Evolutionary conservation across 1,140 invertebrate genomes (phyloP), one percentile per base, ranked within the genome.

Genomic region (Euschistus heros): DNA sequence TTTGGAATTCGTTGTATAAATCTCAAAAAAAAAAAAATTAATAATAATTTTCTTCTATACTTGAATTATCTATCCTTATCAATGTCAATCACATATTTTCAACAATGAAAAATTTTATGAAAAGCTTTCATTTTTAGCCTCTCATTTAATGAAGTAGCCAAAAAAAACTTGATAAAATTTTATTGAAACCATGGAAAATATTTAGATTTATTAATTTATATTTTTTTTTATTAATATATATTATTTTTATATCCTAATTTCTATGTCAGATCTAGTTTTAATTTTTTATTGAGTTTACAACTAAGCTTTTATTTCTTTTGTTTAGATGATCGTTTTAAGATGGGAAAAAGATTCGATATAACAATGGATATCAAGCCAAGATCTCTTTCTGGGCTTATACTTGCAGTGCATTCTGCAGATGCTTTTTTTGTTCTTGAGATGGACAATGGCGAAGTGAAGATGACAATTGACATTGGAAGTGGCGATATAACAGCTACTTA

Each of bases 401-500:
- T 96, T 62, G 83, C 86, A 5, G 89, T 94, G 5, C 86, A 92
- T 71, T 30, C 63, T n/a, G 87, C 87, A 10, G 80, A 80, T 52
- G 91, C 96, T 70, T 96, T 85, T 72, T 75, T 97, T 60, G 78
- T 96, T 6, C 76, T 98, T 15, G 92, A 98, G 74, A 81, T 98
- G 76, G 76, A 91, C 2, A 85, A 97, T 71, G 93, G 94, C 64
- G 81, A 81, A 64, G 78, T 96, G 0, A 82, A 84, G 63, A 87
- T 95, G 50, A 84, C 83, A 3, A 87, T 95, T 0, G 90, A 94
- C 66, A 93, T 93, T 73, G 89, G 90, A 18, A 84, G 81, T 63
- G 92, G 91, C 7, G 81, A 84, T 0, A 87, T 94, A 67, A 81
- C 83, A 2, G 84, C 91, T 1, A 82, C 78, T 0, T 94, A 86